Conservation (phyloP, 2,888 invertebrate genomes). For the Aquatica leii region DNA sequence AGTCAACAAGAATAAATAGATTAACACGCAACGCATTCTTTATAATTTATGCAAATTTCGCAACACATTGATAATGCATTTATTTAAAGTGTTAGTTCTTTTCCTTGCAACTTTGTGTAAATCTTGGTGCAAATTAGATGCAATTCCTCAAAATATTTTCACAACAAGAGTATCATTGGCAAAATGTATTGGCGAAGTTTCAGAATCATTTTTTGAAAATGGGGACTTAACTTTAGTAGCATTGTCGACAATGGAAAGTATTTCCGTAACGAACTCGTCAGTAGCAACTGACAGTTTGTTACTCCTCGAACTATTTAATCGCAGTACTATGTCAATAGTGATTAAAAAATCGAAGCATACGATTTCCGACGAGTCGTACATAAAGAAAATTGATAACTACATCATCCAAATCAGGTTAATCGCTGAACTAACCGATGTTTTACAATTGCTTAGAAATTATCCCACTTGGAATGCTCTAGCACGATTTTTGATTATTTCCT, state of each 20-base stretch:
- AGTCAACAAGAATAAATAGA: no score
- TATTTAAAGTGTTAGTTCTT: no score
- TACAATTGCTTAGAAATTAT: constrained; percentile 29
- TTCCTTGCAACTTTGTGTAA: no score
- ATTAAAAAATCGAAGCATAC: constrained; percentile 30
- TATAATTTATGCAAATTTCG: no score
- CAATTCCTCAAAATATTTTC: constrained; percentile 26
- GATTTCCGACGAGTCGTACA: neutral
- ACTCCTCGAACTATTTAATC: constrained; percentile 35
- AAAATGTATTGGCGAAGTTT: constrained; percentile 32
- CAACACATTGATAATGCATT: no score
- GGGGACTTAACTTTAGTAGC: constrained; percentile 32
- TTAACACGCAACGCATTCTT: no score
- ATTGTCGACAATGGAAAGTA: constrained; percentile 16
- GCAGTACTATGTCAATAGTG: constrained; percentile 36
- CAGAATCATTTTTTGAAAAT: constrained; percentile 20
- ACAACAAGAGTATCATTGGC: constrained; percentile 32
- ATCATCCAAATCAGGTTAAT: constrained; percentile 38
- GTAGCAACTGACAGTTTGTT: constrained; percentile 37
- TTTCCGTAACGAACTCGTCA: constrained; percentile 9
- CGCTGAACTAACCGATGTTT: constrained; percentile 31
- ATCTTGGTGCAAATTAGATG: constrained; percentile 8
- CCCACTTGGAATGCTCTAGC: constrained; percentile 45
- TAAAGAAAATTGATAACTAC: constrained; percentile 38
- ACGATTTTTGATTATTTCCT: constrained; percentile 46